Conservation (phyloP, 1,140 invertebrate genomes). For the Bombus sibiricus region DNA sequence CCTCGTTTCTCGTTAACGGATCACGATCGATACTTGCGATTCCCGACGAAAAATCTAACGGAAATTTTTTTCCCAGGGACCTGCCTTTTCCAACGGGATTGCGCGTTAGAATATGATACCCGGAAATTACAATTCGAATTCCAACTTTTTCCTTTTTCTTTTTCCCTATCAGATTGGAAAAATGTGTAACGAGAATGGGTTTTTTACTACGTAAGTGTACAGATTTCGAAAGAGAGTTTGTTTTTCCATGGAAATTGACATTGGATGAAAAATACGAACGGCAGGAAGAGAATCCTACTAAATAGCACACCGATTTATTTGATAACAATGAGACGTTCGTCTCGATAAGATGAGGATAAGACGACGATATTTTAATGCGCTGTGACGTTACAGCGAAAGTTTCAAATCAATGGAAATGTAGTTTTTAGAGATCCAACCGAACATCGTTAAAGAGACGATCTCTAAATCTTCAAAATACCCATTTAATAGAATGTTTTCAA, state of each 20-base stretch:
- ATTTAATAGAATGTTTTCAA: not conserved
- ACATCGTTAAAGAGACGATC: not conserved
- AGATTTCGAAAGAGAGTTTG: not conserved
- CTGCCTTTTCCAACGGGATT: not conserved
- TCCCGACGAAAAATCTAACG: not conserved
- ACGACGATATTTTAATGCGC: not conserved
- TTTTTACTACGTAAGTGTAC: not conserved
- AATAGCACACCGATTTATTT: too few relatives aligned
- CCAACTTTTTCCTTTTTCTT: not conserved
- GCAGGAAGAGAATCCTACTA: too few relatives aligned
- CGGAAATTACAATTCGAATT: slow-evolving; percentile 22
- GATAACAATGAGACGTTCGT: too few relatives aligned
- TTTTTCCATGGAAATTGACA: not conserved
- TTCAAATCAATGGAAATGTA: too few relatives aligned
- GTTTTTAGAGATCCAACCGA: not conserved
- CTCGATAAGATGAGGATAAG: too few relatives aligned
- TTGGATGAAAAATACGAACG: not conserved
- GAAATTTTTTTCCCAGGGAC: not conserved
- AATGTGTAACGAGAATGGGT: slow-evolving; percentile 1
- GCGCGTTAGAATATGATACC: not conserved
- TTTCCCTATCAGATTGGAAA: not conserved
- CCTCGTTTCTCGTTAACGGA: slow-evolving; percentile 21
- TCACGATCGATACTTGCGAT: not conserved
- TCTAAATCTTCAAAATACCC: not conserved
- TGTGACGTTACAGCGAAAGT: too few relatives aligned